Percentiles rank a stretch among this genome's conserved stretches.
These are phyloP conservation scores for Therioaphis trifolii DNA, from an alignment of 2,888 invertebrate species.

Conservation along the genomic window DNA sequence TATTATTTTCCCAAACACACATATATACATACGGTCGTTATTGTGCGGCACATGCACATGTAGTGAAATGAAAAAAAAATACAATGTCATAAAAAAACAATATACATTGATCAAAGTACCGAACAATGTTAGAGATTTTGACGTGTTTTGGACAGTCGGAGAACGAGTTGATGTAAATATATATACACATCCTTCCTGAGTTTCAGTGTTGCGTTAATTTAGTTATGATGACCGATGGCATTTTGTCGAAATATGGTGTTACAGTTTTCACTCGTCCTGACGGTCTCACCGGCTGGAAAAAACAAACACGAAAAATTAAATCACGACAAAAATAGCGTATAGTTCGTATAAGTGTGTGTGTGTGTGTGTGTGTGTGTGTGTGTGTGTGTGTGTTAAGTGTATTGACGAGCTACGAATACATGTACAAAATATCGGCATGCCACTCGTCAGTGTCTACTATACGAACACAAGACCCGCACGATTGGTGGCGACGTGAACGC, in stretches of 20 bases:
- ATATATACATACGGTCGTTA: background rate
- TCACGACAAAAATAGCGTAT: too few species aligned
- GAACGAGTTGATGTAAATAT: background rate
- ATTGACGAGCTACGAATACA: background rate
- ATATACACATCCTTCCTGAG: slow-evolving; percentile 51
- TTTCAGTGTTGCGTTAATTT: slow-evolving; percentile 60
- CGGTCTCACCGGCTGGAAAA: slow-evolving; percentile 42
- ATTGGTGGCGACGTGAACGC: too few species aligned
- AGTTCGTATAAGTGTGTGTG: background rate
- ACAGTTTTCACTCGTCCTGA: slow-evolving; percentile 61
- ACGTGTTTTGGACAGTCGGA: slow-evolving; percentile 25
- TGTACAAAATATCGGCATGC: background rate
- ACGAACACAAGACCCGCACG: too few species aligned
- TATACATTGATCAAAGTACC: background rate
- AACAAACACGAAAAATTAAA: too few species aligned
- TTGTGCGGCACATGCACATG: too few species aligned
- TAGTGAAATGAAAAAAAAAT: background rate
- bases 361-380: too few species aligned
- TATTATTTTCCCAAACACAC: too few species aligned
- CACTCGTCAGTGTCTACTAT: too few species aligned
- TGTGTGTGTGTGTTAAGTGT: too few species aligned
- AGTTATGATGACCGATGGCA: slow-evolving; percentile 58
- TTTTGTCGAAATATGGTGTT: slow-evolving; percentile 60
- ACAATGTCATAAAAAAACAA: slow-evolving; percentile 4
- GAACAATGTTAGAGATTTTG: slow-evolving; percentile 34